A percentile compares a stretch with the other conserved stretches of the same genome.
Evolutionary conservation across 2,888 invertebrate species (phyloP).

Genomic region (Eueremaeus valkanovi): DNA sequence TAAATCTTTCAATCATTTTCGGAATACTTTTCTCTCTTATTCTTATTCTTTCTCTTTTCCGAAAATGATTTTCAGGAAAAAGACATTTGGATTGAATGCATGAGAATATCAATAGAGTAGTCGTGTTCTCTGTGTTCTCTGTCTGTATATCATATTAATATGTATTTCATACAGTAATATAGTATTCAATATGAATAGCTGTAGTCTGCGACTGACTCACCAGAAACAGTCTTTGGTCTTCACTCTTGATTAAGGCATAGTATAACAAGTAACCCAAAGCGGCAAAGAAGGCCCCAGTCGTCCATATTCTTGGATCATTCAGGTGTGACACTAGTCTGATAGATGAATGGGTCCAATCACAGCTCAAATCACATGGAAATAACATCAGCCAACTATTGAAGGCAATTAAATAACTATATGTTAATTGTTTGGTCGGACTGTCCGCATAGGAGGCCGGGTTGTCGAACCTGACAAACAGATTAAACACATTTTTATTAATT

Average conservation of each 20-base stretch:
- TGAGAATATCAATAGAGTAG: too few species aligned
- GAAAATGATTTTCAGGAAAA: background rate
- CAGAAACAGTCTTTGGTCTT: slow-evolving; percentile 25
- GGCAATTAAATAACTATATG: slow-evolving; percentile 53
- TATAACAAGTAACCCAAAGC: slow-evolving; percentile 4
- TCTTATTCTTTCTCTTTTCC: background rate
- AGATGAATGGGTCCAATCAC: slow-evolving; percentile 56
- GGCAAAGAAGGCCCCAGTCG: slow-evolving; percentile 28
- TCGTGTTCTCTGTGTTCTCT: too few species aligned
- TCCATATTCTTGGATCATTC: slow-evolving; percentile 26
- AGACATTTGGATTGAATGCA: too few species aligned
- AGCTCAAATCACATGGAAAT: slow-evolving; percentile 54
- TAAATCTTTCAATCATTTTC: background rate
- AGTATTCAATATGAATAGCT: background rate
- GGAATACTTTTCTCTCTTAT: background rate
- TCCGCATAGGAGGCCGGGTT: slow-evolving; percentile 54
- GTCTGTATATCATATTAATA: background rate
- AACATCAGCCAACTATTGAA: slow-evolving; percentile 53
- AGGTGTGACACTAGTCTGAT: slow-evolving; percentile 51
- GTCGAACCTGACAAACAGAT: slow-evolving; percentile 51
- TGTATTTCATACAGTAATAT: background rate
- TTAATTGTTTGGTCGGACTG: slow-evolving; percentile 51
- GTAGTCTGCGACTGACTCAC: background rate
- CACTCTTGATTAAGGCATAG: slow-evolving; percentile 31
- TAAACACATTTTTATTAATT: background rate